Base-by-base conservation (phyloP, 2,888 invertebrate genomes). In the Lepeophtheirus nordmannii region DNA sequence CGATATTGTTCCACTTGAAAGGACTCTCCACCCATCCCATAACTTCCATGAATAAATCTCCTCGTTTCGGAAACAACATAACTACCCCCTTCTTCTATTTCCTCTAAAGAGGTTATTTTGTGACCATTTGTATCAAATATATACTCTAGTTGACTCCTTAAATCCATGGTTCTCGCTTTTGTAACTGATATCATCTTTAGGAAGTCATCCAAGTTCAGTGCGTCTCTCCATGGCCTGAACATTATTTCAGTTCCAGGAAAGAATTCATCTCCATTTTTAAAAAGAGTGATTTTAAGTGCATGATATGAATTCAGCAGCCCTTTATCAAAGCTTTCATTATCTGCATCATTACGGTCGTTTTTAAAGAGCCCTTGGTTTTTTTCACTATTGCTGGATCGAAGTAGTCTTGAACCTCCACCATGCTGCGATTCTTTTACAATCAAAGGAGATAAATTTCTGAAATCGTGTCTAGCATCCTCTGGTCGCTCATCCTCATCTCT, bases 1-100 rank as follows among this genome's bases (percentile, higher is more conserved):
- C 53, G 53, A 14, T 46, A 17, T n/a, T 14, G 38, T 57, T 57
- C 23, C 10, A 41, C n/a, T 37, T 53, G 20, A 20, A 56, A 46
- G 17, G 58, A 53, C 20, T 65, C 65, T 23, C 58, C 58, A 10
- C 5, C 10, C 17, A 12, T 23, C 1, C 66, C 66, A 61, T 66
- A 66, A 23, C 41, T 66, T 11, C 64, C 67, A 12, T 59, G 60
- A 22, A 66, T 89, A 76, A 91, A 91, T 12, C 86, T 85, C 77
- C 89, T 89, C 74, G 87, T 89, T 7, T 89, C 89, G 10, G 93
- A 92, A 46, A 91, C 91, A 70, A 94, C 89, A 75, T 93, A 94
- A 10, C 87, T 86, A 20, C 86, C 86, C n/a, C 89, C 90, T 73
- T 91, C 89, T 73, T 89, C 87, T 69, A 92, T 77, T 73, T 91